Evolutionary conservation across 2,113 vertebrate genomes (phyloP).

Genomic region (Serinus canaria): DNA sequence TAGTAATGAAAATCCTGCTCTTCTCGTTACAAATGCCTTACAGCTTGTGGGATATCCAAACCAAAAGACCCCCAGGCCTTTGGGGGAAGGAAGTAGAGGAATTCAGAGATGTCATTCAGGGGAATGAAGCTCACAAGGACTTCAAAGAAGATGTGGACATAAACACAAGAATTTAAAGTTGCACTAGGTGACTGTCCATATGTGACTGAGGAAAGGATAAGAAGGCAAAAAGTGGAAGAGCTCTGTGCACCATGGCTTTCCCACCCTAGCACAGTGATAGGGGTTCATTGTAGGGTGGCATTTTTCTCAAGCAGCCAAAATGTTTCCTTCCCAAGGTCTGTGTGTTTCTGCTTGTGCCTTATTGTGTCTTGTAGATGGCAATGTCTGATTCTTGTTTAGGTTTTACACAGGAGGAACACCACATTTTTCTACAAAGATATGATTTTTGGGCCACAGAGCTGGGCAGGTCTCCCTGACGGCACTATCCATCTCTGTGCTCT

Average conservation of each 20-base stretch:
- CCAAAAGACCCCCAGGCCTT: not conserved
- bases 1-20: not conserved
- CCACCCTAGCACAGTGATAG: not conserved
- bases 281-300: accelerated
- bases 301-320: not conserved
- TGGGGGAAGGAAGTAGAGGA: not conserved
- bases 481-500: not conserved
- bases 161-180: not conserved
- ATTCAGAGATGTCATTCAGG: not conserved
- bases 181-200: not conserved
- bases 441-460: not conserved
- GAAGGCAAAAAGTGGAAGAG: not conserved
- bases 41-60: not conserved
- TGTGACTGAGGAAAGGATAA: not conserved
- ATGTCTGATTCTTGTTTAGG: not conserved
- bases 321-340: not conserved
- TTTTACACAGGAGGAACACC: not conserved
- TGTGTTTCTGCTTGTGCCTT: not conserved
- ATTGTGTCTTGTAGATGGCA: not conserved
- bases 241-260: not conserved
- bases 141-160: not conserved
- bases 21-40: not conserved
- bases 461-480: accelerated
- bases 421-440: not conserved
- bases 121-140: not conserved